Conservation (phyloP, 2,888 invertebrate genomes). For the Pristionchus mayeri region DNA sequence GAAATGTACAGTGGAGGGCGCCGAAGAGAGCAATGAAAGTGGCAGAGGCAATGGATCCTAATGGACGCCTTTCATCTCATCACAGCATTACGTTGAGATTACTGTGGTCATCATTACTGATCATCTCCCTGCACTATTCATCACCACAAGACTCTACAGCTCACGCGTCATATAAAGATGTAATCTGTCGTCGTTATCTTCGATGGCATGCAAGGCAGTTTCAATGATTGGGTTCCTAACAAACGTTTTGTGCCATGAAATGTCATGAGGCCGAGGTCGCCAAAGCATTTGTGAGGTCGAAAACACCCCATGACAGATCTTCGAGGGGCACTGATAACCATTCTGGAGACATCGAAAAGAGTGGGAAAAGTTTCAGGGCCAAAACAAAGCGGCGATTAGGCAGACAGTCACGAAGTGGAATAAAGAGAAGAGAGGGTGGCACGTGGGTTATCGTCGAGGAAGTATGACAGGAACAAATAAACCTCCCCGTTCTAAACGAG, state of each 20-base stretch:
- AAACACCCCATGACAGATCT: slow-evolving; percentile 39
- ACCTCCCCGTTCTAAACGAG: slow-evolving; percentile 1
- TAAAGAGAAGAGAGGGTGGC: background rate
- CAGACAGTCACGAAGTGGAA: slow-evolving; percentile 4
- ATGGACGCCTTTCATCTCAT: background rate
- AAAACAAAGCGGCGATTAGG: background rate
- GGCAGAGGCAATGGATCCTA: background rate
- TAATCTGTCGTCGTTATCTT: background rate
- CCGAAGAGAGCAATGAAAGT: background rate
- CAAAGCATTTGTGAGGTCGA: background rate
- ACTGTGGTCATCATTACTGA: slow-evolving; percentile 24
- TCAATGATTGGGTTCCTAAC: slow-evolving; percentile 28
- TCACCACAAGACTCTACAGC: slow-evolving; percentile 2
- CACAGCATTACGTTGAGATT: background rate
- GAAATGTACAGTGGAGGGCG: slow-evolving; percentile 17
- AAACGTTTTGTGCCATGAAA: slow-evolving; percentile 8
- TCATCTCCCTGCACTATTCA: background rate
- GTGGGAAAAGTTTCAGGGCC: background rate
- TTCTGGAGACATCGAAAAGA: background rate
- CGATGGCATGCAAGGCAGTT: slow-evolving; percentile 18
- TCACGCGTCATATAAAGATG: background rate
- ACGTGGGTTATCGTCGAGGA: slow-evolving; percentile 1
- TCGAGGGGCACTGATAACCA: slow-evolving; percentile 13
- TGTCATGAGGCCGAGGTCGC: slow-evolving; percentile 36
- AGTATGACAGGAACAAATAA: slow-evolving; percentile 6